Conservation (phyloP, 53 echinoderm and acorn worm genomes). For the Henricia sp. region DNA sequence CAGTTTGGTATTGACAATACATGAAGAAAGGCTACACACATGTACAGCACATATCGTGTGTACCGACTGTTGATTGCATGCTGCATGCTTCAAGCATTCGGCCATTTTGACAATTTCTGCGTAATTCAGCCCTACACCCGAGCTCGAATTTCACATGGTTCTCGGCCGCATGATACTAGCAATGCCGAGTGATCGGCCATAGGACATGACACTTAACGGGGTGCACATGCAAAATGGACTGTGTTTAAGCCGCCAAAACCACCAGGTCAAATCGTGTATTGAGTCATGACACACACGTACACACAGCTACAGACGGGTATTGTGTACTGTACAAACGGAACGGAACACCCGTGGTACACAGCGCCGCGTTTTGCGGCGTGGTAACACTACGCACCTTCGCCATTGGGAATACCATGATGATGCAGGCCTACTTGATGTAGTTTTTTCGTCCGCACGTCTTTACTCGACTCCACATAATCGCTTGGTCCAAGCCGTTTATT, state of each 20-base stretch:
- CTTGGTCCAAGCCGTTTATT: slow-evolving; percentile 74
- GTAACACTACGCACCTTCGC: slow-evolving; percentile 48
- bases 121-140: neutral
- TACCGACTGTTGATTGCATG: neutral
- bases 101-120: slow-evolving; percentile 61
- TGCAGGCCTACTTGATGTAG: too few relatives aligned
- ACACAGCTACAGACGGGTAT: slow-evolving; percentile 19
- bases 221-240: slow-evolving; percentile 53
- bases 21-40: neutral
- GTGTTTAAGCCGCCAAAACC: slow-evolving; percentile 39
- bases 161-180: slow-evolving; percentile 28
- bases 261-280: slow-evolving; percentile 37
- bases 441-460: slow-evolving; percentile 80
- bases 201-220: slow-evolving; percentile 20
- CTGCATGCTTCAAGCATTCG: neutral
- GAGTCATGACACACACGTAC: slow-evolving; percentile 27
- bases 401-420: slow-evolving; percentile 58
- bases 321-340: slow-evolving; percentile 39
- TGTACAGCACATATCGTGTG: neutral
- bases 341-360: slow-evolving; percentile 20
- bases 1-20: neutral
- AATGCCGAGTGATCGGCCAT: neutral
- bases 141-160: slow-evolving; percentile 39
- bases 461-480: slow-evolving; percentile 80
- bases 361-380: slow-evolving; percentile 35